Evolutionary conservation across 2,888 invertebrate genomes (phyloP).

Genomic region (Tenodera sinensis): DNA sequence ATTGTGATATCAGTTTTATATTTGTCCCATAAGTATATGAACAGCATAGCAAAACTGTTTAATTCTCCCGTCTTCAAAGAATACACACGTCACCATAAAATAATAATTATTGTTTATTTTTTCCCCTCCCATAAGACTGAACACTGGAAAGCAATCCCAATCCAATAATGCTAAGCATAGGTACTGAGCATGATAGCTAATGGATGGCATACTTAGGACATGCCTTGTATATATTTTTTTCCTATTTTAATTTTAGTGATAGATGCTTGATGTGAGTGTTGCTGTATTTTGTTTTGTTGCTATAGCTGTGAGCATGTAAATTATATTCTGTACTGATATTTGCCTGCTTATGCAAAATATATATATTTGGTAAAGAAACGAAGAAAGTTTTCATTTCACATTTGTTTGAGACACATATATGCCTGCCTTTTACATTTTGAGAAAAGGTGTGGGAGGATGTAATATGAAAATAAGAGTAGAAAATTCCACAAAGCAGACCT

Average conservation of each 20-base stretch:
- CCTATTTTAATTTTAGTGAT: background rate
- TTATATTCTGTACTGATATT: background rate
- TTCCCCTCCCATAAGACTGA: background rate
- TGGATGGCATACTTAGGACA: background rate
- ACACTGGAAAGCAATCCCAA: background rate
- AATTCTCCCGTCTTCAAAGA: no score
- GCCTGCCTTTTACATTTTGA: background rate
- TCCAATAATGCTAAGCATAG: background rate
- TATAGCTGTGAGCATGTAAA: background rate
- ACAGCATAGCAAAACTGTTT: no score
- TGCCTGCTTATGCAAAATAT: constrained; percentile 15
- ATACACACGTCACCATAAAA: no score
- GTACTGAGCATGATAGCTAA: background rate
- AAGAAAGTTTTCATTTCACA: background rate
- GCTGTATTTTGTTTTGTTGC: background rate
- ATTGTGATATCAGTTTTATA: no score
- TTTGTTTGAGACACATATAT: background rate
- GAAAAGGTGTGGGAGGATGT: no score
- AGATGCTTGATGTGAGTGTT: background rate
- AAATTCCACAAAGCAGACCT: no score
- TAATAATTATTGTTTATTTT: no score
- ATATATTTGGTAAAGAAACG: background rate
- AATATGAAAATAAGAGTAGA: no score
- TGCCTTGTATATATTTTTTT: background rate
- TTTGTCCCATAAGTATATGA: no score